Evolutionary conservation across 2,797 vertebrate genomes (phyloP).

Genomic region (Hippocampus kuda): DNA sequence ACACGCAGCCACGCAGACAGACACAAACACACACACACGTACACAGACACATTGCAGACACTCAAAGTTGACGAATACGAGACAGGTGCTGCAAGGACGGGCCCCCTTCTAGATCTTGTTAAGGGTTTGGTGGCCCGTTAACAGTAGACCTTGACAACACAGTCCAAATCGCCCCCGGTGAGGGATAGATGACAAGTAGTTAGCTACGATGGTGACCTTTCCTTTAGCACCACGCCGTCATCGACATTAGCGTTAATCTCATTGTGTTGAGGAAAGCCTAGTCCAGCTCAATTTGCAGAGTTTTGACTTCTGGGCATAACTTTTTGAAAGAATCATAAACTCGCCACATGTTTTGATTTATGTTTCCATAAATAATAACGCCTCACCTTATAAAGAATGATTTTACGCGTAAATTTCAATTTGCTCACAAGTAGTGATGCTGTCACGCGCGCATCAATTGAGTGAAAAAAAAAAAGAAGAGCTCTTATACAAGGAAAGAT

Average conservation of each 20-base stretch:
- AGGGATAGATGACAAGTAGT: neutral
- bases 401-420: too few relatives aligned
- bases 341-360: too few relatives aligned
- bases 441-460: too few relatives aligned
- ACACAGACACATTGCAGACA: neutral
- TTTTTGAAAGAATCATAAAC: too few relatives aligned
- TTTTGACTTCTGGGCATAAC: too few relatives aligned
- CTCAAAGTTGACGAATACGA: conserved; percentile 26
- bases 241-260: neutral
- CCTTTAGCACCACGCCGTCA: neutral
- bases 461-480: too few relatives aligned
- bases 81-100: conserved; percentile 41
- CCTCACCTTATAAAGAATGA: too few relatives aligned
- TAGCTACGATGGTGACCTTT: neutral
- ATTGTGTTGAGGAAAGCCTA: neutral
- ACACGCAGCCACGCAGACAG: conserved; percentile 17
- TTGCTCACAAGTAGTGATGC: too few relatives aligned
- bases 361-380: too few relatives aligned
- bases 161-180: neutral
- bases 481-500: too few relatives aligned
- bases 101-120: conserved; percentile 6
- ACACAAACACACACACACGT: conserved; percentile 1
- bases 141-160: conserved; percentile 5
- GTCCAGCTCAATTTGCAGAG: too few relatives aligned
- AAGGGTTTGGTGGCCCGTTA: conserved; percentile 8